A percentile compares a stretch with the other conserved stretches of the same genome.
These are phyloP conservation scores for Chelonia mydas DNA, from an alignment of 2,797 vertebrate genomes.

Conservation along the genomic window DNA sequence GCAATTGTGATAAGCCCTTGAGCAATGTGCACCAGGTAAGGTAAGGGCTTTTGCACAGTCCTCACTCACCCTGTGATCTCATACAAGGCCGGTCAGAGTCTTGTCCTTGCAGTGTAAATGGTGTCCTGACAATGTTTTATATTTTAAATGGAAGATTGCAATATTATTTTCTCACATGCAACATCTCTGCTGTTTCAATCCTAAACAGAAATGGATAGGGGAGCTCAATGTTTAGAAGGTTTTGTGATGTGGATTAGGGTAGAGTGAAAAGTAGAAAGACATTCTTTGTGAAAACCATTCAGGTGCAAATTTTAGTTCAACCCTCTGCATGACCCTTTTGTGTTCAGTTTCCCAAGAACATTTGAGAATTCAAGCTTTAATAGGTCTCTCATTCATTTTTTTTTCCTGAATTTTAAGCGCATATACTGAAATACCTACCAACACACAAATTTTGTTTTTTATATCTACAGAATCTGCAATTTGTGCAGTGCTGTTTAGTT, in stretches of 20 bases:
- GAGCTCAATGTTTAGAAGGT: neutral
- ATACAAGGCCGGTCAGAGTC: neutral
- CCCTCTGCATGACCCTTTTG: neutral
- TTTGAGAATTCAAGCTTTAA: neutral
- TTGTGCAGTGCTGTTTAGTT: neutral
- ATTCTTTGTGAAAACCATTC: neutral
- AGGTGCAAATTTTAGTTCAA: neutral
- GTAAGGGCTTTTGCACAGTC: neutral
- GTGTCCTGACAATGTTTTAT: neutral
- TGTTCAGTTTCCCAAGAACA: neutral
- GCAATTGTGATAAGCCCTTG: neutral
- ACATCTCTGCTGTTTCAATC: neutral
- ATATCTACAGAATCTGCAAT: neutral
- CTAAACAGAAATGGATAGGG: neutral
- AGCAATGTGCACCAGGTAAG: neutral
- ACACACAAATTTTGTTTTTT: neutral
- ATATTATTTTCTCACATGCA: neutral
- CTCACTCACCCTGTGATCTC: neutral
- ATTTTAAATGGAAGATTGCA: neutral
- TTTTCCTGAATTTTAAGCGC: neutral
- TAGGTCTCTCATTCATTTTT: neutral
- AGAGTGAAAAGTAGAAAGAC: neutral
- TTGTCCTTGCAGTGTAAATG: neutral
- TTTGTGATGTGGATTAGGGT: neutral
- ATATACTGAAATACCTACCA: slow-evolving; percentile 22